Evolutionary conservation across 2,113 vertebrate genomes (phyloP).

Genomic region (Python bivittatus): DNA sequence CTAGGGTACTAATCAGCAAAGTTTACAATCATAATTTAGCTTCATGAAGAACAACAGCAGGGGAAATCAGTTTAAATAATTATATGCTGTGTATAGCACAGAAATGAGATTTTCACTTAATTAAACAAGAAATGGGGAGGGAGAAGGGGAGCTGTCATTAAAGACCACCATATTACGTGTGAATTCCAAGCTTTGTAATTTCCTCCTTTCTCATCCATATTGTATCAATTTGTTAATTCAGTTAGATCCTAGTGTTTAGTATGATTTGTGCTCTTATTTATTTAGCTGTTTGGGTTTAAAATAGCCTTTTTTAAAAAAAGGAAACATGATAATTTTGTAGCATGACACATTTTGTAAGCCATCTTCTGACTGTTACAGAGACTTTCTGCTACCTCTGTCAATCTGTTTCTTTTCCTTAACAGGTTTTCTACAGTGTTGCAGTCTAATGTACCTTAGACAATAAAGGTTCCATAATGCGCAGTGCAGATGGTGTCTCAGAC

Average conservation of each 20-base stretch:
- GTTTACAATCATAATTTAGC: conserved; percentile 68
- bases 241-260: conserved; percentile 83
- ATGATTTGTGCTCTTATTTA: conserved; percentile 91
- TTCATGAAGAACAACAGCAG: conserved; percentile 62
- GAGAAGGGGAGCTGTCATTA: conserved; percentile 31
- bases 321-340: conserved; percentile 68
- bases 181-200: conserved; percentile 33
- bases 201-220: conserved; percentile 64
- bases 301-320: conserved; percentile 62
- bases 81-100: conserved; percentile 54
- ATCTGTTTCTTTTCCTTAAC: conserved; percentile 83
- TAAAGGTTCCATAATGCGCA: conserved; percentile 84
- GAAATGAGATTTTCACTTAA: conserved; percentile 64
- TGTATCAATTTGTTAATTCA: conserved; percentile 80
- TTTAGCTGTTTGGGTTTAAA: conserved; percentile 84
- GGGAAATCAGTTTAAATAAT: conserved; percentile 58
- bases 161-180: conserved; percentile 35
- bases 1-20: conserved; percentile 69
- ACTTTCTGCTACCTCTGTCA: conserved; percentile 91
- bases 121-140: conserved; percentile 60
- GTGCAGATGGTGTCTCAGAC: conserved; percentile 69
- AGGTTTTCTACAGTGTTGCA: conserved; percentile 85
- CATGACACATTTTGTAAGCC: conserved; percentile 73
- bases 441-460: conserved; percentile 90
- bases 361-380: conserved; percentile 82